phyloP scores from a whole-genome alignment of 2,888 invertebrate species.

The Hypercompe scribonia region DNA sequence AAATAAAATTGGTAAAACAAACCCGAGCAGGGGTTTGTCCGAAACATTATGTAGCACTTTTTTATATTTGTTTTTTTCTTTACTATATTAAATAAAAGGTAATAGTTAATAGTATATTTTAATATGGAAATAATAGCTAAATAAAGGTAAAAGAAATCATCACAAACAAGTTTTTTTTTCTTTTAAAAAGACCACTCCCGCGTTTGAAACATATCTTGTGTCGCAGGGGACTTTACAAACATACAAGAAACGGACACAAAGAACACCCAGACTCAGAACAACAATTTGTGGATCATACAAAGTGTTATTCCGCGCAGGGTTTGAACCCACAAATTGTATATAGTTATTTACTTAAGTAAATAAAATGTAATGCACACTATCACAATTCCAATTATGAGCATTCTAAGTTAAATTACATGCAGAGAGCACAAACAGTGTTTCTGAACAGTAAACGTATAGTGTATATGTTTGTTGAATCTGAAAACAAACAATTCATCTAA shows the following conservation, averaged over 20 bases:
- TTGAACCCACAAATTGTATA: too few relatives aligned
- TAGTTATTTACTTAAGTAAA: background rate
- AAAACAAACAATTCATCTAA: constrained; percentile 22
- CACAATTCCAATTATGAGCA: background rate
- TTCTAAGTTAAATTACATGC: background rate
- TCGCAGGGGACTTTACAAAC: too few relatives aligned
- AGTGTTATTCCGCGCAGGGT: too few relatives aligned
- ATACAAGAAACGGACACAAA: too few relatives aligned
- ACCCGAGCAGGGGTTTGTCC: background rate
- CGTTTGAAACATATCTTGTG: too few relatives aligned
- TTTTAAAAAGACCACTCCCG: too few relatives aligned
- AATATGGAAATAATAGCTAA: background rate
- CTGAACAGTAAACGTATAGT: constrained; percentile 4
- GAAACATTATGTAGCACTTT: background rate
- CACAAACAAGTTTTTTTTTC: too few relatives aligned
- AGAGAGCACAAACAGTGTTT: constrained; percentile 9
- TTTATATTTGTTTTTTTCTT: background rate
- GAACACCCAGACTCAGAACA: too few relatives aligned
- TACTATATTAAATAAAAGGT: too few relatives aligned
- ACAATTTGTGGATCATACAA: too few relatives aligned
- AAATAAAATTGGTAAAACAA: background rate
- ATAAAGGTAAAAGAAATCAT: background rate
- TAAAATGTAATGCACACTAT: background rate
- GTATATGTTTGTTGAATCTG: constrained; percentile 4
- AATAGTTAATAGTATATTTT: background rate